These are phyloP conservation scores for Laterallus jamaicensis DNA, from an alignment of 2,113 vertebrate genomes.

Conservation along the genomic window DNA sequence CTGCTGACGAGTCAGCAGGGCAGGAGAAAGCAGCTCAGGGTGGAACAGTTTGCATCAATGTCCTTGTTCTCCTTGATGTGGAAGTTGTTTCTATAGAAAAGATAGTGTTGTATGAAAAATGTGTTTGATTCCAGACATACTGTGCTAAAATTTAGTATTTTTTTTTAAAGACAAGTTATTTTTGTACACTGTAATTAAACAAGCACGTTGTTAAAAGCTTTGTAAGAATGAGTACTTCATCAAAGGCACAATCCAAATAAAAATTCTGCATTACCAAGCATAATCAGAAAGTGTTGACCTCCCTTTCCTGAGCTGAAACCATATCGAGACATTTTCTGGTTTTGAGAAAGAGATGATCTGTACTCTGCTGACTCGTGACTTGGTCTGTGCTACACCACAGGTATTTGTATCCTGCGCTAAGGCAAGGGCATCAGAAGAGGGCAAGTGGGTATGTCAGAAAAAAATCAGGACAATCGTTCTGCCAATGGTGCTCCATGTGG, in stretches of 20 bases:
- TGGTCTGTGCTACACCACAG: neutral
- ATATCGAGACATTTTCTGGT: neutral
- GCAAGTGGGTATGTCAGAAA: neutral
- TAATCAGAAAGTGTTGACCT: neutral
- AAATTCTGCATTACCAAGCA: neutral
- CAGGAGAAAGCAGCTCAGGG: neutral
- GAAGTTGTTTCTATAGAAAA: neutral
- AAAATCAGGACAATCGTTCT: neutral
- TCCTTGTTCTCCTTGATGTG: neutral
- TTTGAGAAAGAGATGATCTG: neutral
- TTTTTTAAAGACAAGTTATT: constrained; percentile 45
- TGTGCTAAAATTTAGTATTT: neutral
- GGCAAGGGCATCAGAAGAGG: neutral
- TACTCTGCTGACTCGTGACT: neutral
- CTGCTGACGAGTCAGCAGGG: neutral
- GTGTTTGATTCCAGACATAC: neutral
- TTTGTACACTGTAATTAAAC: constrained; percentile 50
- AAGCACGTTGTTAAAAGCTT: neutral
- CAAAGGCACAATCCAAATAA: constrained; percentile 27
- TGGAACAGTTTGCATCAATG: neutral
- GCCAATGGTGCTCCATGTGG: neutral
- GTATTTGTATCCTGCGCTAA: neutral
- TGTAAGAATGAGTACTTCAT: neutral
- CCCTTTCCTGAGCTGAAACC: neutral
- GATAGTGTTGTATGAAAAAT: neutral